Evolutionary conservation across 2,797 vertebrate genomes (phyloP).

Genomic region (Melanotaenia nigrans): DNA sequence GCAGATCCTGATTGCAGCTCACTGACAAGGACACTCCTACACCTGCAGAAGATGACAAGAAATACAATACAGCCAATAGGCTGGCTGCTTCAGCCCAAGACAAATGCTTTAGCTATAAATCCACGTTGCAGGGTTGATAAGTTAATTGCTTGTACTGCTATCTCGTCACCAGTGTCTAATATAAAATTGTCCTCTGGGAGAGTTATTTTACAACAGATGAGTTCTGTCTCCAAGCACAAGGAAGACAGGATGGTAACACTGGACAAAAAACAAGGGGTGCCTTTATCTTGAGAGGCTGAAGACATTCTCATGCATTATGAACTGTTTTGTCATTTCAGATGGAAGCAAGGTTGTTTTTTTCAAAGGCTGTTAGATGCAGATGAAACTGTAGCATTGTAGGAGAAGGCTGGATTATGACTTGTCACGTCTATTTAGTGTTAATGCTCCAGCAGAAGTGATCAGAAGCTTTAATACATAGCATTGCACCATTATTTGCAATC

Average conservation of each 20-base stretch:
- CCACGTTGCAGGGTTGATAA: constrained; percentile 76
- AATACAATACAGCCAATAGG: constrained; percentile 67
- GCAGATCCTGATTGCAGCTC: constrained; percentile 75
- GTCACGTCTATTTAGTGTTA: constrained; percentile 34
- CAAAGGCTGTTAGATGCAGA: constrained; percentile 13
- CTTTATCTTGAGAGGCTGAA: constrained; percentile 36
- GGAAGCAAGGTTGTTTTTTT: constrained; percentile 22
- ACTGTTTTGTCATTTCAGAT: constrained; percentile 9
- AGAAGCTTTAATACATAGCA: constrained; percentile 35
- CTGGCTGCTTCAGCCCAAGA: constrained; percentile 55
- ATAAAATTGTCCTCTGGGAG: constrained; percentile 58
- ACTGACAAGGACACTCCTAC: constrained; percentile 77
- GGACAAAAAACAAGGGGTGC: constrained; percentile 44
- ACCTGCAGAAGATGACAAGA: constrained; percentile 75
- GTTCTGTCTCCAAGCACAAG: constrained; percentile 47
- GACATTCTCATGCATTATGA: background rate
- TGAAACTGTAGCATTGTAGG: background rate
- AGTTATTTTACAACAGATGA: constrained; percentile 73
- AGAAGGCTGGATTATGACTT: constrained; percentile 21
- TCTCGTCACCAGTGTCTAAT: constrained; percentile 68
- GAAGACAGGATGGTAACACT: constrained; percentile 30
- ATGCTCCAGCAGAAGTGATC: constrained; percentile 33
- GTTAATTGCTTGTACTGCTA: constrained; percentile 78
- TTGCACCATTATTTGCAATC: constrained; percentile 33
- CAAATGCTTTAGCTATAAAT: constrained; percentile 72